Conservation (phyloP, 2,797 vertebrate genomes). For the Enteromius paludinosus region DNA sequence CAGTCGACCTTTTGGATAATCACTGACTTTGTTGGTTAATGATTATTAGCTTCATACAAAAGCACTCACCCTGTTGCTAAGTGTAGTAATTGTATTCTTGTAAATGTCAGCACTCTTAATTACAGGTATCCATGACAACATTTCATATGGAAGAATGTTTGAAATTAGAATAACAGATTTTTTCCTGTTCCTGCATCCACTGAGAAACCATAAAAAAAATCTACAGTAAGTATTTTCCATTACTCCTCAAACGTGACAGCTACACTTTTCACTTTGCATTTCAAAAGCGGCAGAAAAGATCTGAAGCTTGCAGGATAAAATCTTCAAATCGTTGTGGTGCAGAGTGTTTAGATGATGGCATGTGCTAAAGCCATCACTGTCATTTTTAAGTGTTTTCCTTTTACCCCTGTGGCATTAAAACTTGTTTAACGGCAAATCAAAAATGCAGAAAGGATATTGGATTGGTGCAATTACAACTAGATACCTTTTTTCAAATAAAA, state of each 20-base stretch:
- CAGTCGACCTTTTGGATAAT: neutral
- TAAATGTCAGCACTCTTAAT: slow-evolving; percentile 21
- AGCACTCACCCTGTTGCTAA: neutral
- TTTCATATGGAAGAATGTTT: neutral
- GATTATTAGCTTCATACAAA: slow-evolving; percentile 1
- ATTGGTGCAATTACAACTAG: neutral
- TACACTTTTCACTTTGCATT: slow-evolving; percentile 41
- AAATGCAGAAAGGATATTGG: slow-evolving; percentile 24
- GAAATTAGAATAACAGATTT: neutral
- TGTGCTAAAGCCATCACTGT: slow-evolving; percentile 59
- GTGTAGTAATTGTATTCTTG: slow-evolving; percentile 1
- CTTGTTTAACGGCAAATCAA: slow-evolving; percentile 39
- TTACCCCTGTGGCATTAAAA: slow-evolving; percentile 41
- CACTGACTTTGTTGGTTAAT: slow-evolving; percentile 1
- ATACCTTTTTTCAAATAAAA: neutral
- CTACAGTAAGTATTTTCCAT: slow-evolving; percentile 2
- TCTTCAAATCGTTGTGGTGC: slow-evolving; percentile 62
- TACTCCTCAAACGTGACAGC: slow-evolving; percentile 26
- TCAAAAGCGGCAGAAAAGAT: slow-evolving; percentile 51
- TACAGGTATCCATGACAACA: slow-evolving; percentile 6
- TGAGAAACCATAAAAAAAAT: neutral
- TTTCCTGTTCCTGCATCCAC: neutral
- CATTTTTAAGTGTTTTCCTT: slow-evolving; percentile 46
- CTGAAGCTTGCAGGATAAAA: slow-evolving; percentile 51
- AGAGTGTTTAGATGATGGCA: slow-evolving; percentile 58